Evolutionary conservation across 2,113 vertebrate species (phyloP), one percentile per base, ranked within the genome.

Genomic region (Cardinalis cardinalis): DNA sequence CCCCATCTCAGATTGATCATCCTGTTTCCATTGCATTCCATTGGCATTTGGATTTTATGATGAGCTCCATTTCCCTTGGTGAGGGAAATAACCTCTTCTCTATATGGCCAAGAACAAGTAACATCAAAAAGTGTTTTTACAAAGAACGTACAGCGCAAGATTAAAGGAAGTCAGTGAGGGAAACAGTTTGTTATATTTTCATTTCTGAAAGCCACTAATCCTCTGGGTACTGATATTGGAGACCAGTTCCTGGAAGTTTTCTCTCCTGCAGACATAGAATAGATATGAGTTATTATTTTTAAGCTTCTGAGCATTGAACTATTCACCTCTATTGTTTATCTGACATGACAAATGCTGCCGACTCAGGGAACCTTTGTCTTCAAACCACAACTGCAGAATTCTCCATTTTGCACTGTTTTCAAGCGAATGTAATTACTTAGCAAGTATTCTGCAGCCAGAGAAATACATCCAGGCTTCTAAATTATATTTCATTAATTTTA

Each of bases 221-320:
- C 95, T 93, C 87, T 83, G 95, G 92, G 95, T 93, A 93, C 90
- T 91, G 92, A 94, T 95, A 95, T 60, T 95, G 95, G 90, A 95
- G 92, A 89, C 87, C 70, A 84, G 94, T 93, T 95, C 94, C 89
- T 95, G 91, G 94, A 96, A 94, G 89, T 95, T 91, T 95, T 96
- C 89, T 94, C 93, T 96, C 82, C 94, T 94, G 91, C 93, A 96
- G 95, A 93, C 90, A 93, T 29, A 88, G 94, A 96, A 95, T 94
- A 94, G 91, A 95, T 96, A 95, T 83, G 96, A 96, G 90, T 91
- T 96, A 94, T 96, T 96, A 94, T 96, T 96, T 95, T 95, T 92
- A 92, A 94, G 93, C 96, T 96, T 95, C 95, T 96, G 93, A 96
- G 90, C 93, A 88, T 18, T 96, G 95, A 94, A 95, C 95, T 96